These are phyloP conservation scores for Solenodon paradoxus DNA, from an alignment of 2,113 vertebrate genomes.

Conservation along the genomic window DNA sequence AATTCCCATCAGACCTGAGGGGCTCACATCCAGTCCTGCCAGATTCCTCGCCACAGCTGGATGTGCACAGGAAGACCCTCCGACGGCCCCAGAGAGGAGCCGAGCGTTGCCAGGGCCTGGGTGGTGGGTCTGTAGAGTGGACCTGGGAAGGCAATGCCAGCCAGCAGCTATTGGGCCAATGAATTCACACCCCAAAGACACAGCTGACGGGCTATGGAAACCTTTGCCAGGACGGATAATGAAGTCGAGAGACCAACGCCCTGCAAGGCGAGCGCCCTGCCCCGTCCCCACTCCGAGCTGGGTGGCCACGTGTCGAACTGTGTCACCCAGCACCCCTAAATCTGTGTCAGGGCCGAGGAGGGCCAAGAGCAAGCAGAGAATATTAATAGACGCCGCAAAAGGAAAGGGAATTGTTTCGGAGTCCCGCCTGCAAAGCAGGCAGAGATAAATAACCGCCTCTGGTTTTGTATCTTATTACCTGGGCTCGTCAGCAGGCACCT, in stretches of 20 bases:
- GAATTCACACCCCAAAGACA: not conserved
- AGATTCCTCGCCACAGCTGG: not conserved
- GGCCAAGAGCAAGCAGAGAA: not conserved
- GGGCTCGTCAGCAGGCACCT: not conserved
- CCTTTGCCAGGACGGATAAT: not conserved
- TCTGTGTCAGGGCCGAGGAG: not conserved
- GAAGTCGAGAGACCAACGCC: not conserved
- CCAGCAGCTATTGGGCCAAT: not conserved
- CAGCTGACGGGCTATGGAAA: not conserved
- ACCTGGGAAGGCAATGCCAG: not conserved
- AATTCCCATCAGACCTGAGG: not conserved
- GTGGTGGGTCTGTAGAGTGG: not conserved
- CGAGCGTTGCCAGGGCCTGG: fast-evolving
- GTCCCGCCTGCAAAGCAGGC: not conserved
- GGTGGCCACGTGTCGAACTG: not conserved
- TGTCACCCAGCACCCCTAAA: constrained; percentile 7
- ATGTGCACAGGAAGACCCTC: not conserved
- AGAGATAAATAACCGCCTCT: constrained; percentile 16
- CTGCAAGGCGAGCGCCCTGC: not conserved
- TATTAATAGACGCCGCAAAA: not conserved
- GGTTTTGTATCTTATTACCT: not conserved
- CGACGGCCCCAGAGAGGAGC: not conserved
- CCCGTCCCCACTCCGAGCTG: not conserved
- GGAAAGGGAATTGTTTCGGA: not conserved
- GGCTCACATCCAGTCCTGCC: too few relatives aligned